Evolutionary conservation across 1,140 invertebrate genomes (phyloP).

Genomic region (Brachionus plicatilis): DNA sequence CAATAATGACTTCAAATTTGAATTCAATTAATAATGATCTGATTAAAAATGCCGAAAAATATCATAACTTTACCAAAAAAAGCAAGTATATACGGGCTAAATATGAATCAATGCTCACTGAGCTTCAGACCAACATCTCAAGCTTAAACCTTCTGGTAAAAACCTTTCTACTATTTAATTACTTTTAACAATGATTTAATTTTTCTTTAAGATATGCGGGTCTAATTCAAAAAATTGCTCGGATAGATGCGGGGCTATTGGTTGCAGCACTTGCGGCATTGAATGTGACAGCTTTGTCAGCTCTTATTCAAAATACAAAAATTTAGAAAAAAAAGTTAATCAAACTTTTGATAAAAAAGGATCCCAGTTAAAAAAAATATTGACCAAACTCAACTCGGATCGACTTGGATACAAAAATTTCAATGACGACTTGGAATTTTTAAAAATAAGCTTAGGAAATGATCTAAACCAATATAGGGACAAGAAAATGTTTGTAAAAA

Average conservation of each 20-base stretch:
- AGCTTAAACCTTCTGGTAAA: background rate
- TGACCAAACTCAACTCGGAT: background rate
- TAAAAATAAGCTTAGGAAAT: background rate
- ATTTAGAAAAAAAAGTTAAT: background rate
- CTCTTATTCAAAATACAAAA: background rate
- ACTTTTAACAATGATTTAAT: background rate
- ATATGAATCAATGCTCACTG: background rate
- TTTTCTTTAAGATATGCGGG: background rate
- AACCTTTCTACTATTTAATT: background rate
- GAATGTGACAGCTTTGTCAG: background rate
- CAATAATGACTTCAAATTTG: background rate
- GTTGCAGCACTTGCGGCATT: background rate
- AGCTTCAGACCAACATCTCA: background rate
- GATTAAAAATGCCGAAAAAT: background rate
- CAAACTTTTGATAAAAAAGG: background rate
- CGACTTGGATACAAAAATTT: background rate
- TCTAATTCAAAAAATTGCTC: background rate
- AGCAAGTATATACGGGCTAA: background rate
- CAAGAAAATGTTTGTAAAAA: background rate
- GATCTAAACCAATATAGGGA: background rate
- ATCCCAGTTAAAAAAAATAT: background rate
- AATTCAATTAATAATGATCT: background rate
- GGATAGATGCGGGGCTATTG: background rate
- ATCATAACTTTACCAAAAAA: background rate
- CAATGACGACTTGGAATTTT: background rate